Evolutionary conservation across 2,113 vertebrate genomes (phyloP).

Genomic region (Austrofundulus limnaeus): DNA sequence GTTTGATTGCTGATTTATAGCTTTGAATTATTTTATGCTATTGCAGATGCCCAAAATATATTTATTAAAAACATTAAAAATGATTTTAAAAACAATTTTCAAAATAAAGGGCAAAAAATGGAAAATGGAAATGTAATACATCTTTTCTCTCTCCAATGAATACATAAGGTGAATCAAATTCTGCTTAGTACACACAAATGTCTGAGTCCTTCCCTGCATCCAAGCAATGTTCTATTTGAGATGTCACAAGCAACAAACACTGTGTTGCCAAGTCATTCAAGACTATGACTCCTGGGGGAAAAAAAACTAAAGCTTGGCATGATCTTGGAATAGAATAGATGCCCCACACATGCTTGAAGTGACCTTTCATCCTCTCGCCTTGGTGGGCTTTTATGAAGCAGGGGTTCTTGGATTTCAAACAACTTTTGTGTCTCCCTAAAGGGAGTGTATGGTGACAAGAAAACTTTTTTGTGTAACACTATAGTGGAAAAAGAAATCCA

Average conservation of each 20-base stretch:
- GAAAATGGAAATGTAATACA: background rate
- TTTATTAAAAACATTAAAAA: background rate
- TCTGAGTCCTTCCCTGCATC: constrained; percentile 5
- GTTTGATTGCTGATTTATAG: background rate
- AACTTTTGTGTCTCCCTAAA: constrained; percentile 14
- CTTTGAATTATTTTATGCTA: background rate
- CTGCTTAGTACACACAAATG: background rate
- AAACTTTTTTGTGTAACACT: constrained; percentile 1
- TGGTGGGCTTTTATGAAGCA: constrained; percentile 6
- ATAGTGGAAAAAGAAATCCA: constrained; percentile 13
- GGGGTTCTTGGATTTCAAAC: constrained; percentile 20
- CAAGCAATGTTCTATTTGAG: constrained; percentile 26
- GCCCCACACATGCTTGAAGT: constrained; percentile 10
- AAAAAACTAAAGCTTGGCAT: constrained; percentile 31
- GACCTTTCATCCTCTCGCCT: constrained; percentile 1
- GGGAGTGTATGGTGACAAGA: constrained; percentile 12
- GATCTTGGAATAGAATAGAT: constrained; percentile 32
- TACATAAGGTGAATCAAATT: constrained; percentile 9
- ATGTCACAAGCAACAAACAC: constrained; percentile 26
- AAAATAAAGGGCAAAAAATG: background rate
- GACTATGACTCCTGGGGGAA: constrained; percentile 16
- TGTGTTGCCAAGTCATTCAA: constrained; percentile 24
- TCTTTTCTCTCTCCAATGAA: background rate
- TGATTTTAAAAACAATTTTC: background rate
- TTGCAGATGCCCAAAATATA: background rate